phyloP scores from a whole-genome alignment of 2,888 invertebrate species.

The Papilio demoleus region DNA sequence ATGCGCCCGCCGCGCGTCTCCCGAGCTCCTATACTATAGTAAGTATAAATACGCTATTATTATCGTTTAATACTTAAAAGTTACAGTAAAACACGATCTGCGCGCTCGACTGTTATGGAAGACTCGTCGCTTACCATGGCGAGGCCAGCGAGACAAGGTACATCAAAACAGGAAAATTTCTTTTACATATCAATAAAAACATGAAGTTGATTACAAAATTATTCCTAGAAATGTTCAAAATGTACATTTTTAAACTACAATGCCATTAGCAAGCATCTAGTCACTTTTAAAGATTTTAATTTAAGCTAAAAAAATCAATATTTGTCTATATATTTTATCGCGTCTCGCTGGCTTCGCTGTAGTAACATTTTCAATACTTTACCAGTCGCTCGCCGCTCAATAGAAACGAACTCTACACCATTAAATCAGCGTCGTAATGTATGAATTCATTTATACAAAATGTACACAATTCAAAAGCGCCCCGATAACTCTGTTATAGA shows the following conservation, averaged over 20 bases:
- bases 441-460: slow-evolving; percentile 77
- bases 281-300: no score
- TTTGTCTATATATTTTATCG: neutral
- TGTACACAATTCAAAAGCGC: slow-evolving; percentile 80
- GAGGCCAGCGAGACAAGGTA: neutral
- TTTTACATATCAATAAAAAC: neutral
- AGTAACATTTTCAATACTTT: slow-evolving; percentile 79
- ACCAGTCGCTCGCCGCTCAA: slow-evolving; percentile 77
- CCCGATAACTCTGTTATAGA: slow-evolving; percentile 56
- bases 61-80: slow-evolving; percentile 82
- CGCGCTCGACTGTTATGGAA: slow-evolving; percentile 82
- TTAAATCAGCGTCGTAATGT: slow-evolving; percentile 78
- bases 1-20: slow-evolving; percentile 64
- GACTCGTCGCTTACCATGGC: slow-evolving; percentile 76
- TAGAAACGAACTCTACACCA: slow-evolving; percentile 62
- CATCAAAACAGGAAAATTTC: neutral
- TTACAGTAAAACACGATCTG: slow-evolving; percentile 72
- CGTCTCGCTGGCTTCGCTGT: slow-evolving; percentile 34
- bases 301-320: no score
- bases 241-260: no score
- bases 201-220: no score
- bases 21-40: slow-evolving; percentile 74
- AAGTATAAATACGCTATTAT: slow-evolving; percentile 77
- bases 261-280: no score
- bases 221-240: no score